A percentile compares a stretch with the other conserved stretches of the same genome.
These are phyloP conservation scores for Dicaeum eximium DNA, from an alignment of 2,113 vertebrate genomes.

Conservation along the genomic window DNA sequence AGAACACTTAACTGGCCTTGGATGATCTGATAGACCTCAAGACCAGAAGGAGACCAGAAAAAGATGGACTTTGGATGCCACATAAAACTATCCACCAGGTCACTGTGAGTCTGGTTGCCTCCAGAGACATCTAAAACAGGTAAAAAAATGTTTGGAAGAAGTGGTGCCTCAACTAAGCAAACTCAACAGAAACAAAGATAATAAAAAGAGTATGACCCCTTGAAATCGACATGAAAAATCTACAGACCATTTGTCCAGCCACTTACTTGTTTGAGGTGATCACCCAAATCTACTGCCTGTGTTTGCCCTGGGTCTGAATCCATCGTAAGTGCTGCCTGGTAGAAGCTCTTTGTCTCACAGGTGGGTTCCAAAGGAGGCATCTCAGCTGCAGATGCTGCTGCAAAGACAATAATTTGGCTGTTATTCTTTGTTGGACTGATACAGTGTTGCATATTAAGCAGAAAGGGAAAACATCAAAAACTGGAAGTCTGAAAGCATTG, in stretches of 20 bases:
- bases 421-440: neutral
- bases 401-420: neutral
- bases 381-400: neutral
- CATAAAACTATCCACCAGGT: neutral
- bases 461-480: neutral
- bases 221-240: neutral
- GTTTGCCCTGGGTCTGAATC: neutral
- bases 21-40: neutral
- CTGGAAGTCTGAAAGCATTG: neutral
- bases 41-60: neutral
- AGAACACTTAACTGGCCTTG: neutral
- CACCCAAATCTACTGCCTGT: neutral
- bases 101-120: neutral
- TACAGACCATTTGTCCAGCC: neutral
- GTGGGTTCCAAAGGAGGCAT: neutral
- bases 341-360: neutral
- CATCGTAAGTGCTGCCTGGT: neutral
- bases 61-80: neutral
- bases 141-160: neutral
- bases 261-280: constrained; percentile 58
- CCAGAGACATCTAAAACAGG: neutral
- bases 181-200: neutral
- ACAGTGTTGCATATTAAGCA: constrained; percentile 17
- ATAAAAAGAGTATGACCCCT: neutral
- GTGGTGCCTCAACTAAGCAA: neutral